Conservation (phyloP, 2,797 vertebrate species). For the Calcarius lapponicus region DNA sequence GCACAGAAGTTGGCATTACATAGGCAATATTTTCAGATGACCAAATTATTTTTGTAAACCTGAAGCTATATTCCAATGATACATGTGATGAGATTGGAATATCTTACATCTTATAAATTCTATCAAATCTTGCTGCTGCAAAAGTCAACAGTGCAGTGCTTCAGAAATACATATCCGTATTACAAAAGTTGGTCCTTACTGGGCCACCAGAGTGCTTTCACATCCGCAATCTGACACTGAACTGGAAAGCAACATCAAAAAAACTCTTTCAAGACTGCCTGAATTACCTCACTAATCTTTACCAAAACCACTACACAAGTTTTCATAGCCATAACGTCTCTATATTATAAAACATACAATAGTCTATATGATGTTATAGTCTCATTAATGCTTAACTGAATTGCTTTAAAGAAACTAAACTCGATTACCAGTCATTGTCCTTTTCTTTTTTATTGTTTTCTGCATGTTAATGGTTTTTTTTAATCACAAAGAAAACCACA, state of each 20-base stretch:
- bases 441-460: neutral
- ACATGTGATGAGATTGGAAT: neutral
- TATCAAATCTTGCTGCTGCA: neutral
- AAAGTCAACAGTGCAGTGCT: neutral
- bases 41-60: slow-evolving; percentile 45
- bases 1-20: neutral
- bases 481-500: fast-evolving
- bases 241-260: neutral
- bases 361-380: neutral
- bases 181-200: neutral
- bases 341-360: neutral
- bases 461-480: neutral
- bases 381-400: neutral
- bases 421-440: neutral
- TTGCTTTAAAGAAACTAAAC: neutral
- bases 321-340: neutral
- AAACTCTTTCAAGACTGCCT: neutral
- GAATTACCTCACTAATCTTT: neutral
- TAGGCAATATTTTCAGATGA: neutral
- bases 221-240: neutral
- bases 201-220: neutral
- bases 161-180: neutral
- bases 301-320: neutral
- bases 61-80: slow-evolving; percentile 10
- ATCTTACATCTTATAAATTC: neutral